Conservation (phyloP, 2,888 invertebrate species). For the Halocaridina rubra region DNA sequence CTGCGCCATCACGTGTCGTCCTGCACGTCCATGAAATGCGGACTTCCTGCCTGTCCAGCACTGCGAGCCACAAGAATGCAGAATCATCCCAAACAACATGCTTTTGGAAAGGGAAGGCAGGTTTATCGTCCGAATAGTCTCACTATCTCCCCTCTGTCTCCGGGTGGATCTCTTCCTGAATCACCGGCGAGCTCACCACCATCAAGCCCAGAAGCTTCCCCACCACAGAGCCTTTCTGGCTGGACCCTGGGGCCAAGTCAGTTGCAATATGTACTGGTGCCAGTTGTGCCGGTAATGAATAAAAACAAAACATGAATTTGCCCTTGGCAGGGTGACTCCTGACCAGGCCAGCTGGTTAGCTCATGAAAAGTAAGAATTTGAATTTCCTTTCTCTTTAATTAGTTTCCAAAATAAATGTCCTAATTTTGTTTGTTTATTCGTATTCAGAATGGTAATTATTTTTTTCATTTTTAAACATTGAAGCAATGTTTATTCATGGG, state of each 20-base stretch:
- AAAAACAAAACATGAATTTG: no score
- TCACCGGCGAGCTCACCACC: conserved; percentile 26
- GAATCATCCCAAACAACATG: background rate
- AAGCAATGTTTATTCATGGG: no score
- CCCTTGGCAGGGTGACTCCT: no score
- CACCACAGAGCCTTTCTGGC: background rate
- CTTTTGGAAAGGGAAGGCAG: background rate
- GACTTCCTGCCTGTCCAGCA: conserved; percentile 36
- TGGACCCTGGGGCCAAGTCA: background rate
- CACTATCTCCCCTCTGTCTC: background rate
- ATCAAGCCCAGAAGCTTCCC: background rate
- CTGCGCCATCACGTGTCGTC: conserved; percentile 24
- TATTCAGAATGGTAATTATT: no score
- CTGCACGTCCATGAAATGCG: conserved; percentile 11
- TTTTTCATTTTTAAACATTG: no score
- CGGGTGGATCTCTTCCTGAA: background rate
- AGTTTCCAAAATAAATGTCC: no score
- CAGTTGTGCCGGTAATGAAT: background rate
- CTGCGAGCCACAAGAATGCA: background rate
- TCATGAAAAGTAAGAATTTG: no score
- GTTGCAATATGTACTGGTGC: conserved; percentile 19
- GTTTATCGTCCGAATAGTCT: background rate
- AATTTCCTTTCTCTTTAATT: no score
- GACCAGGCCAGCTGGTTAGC: no score
- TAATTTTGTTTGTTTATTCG: no score